Percentiles rank a stretch among this genome's conserved stretches.
These are phyloP conservation scores for Sarcoramphus papa DNA, from an alignment of 2,797 vertebrate genomes.

Conservation along the genomic window DNA sequence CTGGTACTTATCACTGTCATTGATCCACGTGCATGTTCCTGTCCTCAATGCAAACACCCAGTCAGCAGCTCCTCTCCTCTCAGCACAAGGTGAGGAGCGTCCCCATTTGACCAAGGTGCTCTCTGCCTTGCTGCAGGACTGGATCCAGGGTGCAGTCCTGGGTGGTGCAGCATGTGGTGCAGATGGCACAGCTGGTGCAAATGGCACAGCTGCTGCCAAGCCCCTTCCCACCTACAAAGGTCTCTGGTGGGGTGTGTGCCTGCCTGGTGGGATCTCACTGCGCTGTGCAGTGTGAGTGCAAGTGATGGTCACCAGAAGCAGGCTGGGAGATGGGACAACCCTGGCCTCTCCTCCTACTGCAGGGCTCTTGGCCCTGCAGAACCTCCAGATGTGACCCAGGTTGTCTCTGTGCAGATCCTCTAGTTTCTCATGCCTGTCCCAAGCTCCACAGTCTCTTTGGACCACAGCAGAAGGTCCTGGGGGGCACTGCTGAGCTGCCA, in stretches of 20 bases:
- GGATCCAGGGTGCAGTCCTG: not conserved
- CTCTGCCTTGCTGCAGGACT: not conserved
- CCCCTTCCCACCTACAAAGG: not conserved
- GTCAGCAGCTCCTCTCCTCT: not conserved
- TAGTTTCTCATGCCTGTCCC: not conserved
- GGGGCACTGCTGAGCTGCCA: not conserved
- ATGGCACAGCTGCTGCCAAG: not conserved
- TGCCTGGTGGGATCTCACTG: not conserved
- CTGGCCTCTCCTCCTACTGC: not conserved
- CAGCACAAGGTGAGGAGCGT: not conserved
- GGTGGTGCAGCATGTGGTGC: not conserved
- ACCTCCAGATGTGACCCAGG: not conserved
- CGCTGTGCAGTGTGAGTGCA: not conserved
- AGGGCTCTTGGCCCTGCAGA: not conserved
- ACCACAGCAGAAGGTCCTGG: not conserved
- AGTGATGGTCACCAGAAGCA: not conserved
- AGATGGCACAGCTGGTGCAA: not conserved
- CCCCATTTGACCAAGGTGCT: not conserved
- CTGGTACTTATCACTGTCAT: not conserved
- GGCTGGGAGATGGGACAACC: not conserved
- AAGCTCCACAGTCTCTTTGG: not conserved
- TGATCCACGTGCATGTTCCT: not conserved
- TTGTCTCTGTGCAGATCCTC: not conserved
- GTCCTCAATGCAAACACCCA: not conserved
- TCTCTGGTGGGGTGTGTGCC: not conserved